A percentile compares a stretch with the other conserved stretches of the same genome.
Evolutionary conservation across 2,888 invertebrate genomes (phyloP).

Genomic region (Dicranocentrus wangi): DNA sequence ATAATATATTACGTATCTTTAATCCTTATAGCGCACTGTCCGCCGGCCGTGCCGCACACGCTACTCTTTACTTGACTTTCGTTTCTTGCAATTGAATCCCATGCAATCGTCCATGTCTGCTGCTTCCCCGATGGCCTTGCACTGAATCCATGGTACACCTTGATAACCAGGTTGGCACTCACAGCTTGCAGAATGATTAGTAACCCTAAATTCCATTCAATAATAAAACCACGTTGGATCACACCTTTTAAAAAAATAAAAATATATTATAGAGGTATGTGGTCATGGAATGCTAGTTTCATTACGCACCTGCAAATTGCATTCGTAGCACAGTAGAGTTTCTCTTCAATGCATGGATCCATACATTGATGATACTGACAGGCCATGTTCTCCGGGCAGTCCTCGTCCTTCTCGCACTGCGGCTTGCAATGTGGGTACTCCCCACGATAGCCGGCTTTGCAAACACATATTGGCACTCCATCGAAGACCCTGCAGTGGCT

Average conservation of each 20-base stretch:
- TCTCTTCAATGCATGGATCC: conserved; percentile 59
- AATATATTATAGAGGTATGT: no score
- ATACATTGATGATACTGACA: conserved; percentile 60
- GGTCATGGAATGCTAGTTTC: no score
- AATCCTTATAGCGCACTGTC: no score
- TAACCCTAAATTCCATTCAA: conserved; percentile 54
- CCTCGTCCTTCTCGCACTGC: conserved; percentile 56
- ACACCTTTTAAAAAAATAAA: no score
- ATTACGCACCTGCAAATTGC: conserved; percentile 54
- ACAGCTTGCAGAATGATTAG: conserved; percentile 49
- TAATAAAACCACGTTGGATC: conserved; percentile 6
- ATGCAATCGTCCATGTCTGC: conserved; percentile 31
- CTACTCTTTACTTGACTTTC: no score
- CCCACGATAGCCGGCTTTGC: conserved; percentile 50
- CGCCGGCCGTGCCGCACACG: no score
- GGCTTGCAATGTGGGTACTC: conserved; percentile 60
- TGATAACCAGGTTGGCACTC: conserved; percentile 41
- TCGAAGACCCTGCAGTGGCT: conserved; percentile 54
- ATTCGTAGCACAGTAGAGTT: conserved; percentile 47
- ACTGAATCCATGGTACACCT: conserved; percentile 61
- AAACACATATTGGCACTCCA: conserved; percentile 55
- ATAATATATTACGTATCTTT: no score
- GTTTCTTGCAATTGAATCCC: conserved; percentile 58
- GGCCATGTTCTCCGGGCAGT: conserved; percentile 51
- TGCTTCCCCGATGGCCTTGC: conserved; percentile 24